A percentile compares a stretch with the other conserved stretches of the same genome.
Evolutionary conservation across 2,888 invertebrate genomes (phyloP).

Genomic region (Nomada hirtipes): DNA sequence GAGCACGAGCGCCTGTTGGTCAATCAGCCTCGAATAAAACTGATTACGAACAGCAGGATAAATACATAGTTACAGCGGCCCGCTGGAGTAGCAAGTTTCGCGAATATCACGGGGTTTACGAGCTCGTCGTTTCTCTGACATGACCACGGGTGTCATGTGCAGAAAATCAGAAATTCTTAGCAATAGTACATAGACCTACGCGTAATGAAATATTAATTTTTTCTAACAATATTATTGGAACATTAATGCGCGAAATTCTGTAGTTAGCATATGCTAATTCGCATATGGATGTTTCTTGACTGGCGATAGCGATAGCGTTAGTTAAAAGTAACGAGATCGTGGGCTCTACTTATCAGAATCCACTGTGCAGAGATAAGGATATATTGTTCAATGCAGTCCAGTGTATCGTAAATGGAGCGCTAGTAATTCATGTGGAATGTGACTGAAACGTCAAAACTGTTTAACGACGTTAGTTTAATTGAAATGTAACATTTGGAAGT

Average conservation of each 20-base stretch:
- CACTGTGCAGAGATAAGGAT: background rate
- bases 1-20: constrained; percentile 48
- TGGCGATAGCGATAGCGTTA: background rate
- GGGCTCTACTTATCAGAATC: background rate
- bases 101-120: background rate
- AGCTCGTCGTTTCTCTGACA: background rate
- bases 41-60: constrained; percentile 65
- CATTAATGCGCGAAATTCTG: background rate
- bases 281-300: too few species aligned
- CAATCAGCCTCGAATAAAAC: constrained; percentile 46
- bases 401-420: background rate
- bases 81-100: constrained; percentile 15
- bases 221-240: background rate
- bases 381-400: background rate
- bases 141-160: too few species aligned
- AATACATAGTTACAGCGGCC: constrained; percentile 61
- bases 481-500: too few species aligned
- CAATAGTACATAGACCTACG: too few species aligned
- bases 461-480: too few species aligned
- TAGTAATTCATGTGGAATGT: background rate
- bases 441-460: too few species aligned
- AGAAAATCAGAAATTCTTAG: background rate
- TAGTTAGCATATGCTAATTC: background rate
- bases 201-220: background rate
- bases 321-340: background rate